Evolutionary conservation across 2,797 vertebrate species (phyloP).

Genomic region (Enteromius paludinosus): DNA sequence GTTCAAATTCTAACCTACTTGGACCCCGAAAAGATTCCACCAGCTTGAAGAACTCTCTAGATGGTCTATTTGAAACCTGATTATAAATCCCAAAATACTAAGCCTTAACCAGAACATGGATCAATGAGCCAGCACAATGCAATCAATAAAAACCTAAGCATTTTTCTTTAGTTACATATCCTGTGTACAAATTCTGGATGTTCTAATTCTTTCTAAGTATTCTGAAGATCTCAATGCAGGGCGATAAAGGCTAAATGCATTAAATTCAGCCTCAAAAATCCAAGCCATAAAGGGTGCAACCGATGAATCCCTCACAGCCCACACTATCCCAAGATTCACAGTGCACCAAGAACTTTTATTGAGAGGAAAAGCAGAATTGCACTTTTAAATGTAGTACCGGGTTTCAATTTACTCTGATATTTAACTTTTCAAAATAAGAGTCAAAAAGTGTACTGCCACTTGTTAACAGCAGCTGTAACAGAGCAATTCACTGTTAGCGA

Average conservation of each 20-base stretch:
- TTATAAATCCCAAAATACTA: neutral
- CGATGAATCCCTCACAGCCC: neutral
- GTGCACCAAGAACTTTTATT: neutral
- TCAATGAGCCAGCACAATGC: neutral
- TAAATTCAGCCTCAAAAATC: neutral
- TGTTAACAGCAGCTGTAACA: neutral
- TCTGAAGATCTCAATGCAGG: neutral
- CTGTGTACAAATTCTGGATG: neutral
- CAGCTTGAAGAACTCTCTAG: neutral
- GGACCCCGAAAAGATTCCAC: slow-evolving; percentile 21
- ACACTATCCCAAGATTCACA: neutral
- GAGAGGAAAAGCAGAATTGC: neutral
- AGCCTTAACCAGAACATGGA: neutral
- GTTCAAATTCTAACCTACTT: slow-evolving; percentile 40
- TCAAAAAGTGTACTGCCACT: neutral
- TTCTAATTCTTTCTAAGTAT: neutral
- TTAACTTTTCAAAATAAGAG: neutral
- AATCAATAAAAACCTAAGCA: neutral
- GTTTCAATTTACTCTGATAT: neutral
- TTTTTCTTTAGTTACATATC: neutral
- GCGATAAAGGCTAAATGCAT: neutral
- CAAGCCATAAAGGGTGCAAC: neutral
- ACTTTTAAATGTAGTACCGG: neutral
- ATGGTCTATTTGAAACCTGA: neutral
- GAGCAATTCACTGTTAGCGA: neutral